Base-by-base conservation (phyloP, 2,797 vertebrate genomes). In the Distichodus sexfasciatus region DNA sequence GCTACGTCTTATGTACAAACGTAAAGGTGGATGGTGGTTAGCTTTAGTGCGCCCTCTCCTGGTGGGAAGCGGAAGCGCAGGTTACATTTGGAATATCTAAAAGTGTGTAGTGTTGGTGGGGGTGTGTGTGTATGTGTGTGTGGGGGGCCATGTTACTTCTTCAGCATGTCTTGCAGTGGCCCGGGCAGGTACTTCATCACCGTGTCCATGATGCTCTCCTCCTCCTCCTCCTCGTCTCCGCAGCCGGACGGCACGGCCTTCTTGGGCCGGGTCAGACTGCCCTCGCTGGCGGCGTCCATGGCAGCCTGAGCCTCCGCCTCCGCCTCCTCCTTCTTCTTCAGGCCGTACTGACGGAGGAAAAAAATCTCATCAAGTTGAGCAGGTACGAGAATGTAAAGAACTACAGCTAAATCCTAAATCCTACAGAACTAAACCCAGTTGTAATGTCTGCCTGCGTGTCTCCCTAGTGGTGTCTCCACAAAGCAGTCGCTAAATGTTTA, bases 141-240 rank as follows among this genome's bases (percentile, higher is more conserved):
- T 2, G 51, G 2, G 29, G 31, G 11, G 29, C 31, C 17, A 3
- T 69, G 46, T 84, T 96, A 99, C 89, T 99, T 98, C 92, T 95
- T 99, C 81, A 99, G 92, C 93, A 99, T 98, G 88, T 99, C 97
- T 84, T 99, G 97, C 83, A 99, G 93, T 0, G 97, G 96, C 21
- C 96, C 97, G 0, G 97, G 97, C 83, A 99, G 92, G 89, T 97
- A 99, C 88, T 98, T 99, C 91, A 99, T 97, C 87, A 99, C 92
- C 64, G 94, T 94, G 86, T 99, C 97, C 90, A 99, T 92, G 89
- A 99, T 99, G 88, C 95, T 97, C 67, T 96, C 96, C 24, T 93
- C 96, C 23, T 93, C 97, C 0, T 95, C 95, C 4, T 92, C 91
- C 3, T 97, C 96, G 3, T 97, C 95, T 0, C 96, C 97, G 1